A percentile compares a stretch with the other conserved stretches of the same genome.
These are phyloP conservation scores for Adelphocoris suturalis DNA, from an alignment of 2,888 invertebrate species.

Conservation along the genomic window DNA sequence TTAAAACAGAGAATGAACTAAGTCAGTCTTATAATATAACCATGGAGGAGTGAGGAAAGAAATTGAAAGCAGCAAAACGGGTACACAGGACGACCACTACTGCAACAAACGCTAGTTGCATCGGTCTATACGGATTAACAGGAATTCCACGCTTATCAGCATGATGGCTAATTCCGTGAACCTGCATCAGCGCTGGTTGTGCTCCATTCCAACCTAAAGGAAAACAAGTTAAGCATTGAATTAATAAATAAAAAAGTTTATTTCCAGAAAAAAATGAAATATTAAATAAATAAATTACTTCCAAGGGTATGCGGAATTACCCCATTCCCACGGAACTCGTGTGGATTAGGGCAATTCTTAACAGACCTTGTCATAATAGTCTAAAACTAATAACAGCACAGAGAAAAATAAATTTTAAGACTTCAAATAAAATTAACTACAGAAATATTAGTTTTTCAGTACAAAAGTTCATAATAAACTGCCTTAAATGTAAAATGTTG, in stretches of 20 bases:
- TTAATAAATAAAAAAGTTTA: neutral
- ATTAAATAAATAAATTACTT: too few species aligned
- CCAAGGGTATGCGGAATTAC: too few species aligned
- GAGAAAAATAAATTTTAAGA: too few species aligned
- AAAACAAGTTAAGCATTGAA: neutral
- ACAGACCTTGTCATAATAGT: too few species aligned
- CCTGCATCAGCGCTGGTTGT: slow-evolving; percentile 55
- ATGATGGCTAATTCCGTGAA: neutral
- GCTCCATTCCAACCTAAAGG: slow-evolving; percentile 51
- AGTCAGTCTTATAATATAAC: slow-evolving; percentile 64
- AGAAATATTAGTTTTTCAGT: too few species aligned
- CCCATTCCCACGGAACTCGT: too few species aligned
- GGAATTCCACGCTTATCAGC: neutral
- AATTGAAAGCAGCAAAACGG: slow-evolving; percentile 32
- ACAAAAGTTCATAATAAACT: too few species aligned
- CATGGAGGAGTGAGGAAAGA: slow-evolving; percentile 36
- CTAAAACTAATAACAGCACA: too few species aligned
- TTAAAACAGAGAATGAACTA: slow-evolving; percentile 60
- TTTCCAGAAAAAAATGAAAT: too few species aligned
- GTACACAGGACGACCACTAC: slow-evolving; percentile 10
- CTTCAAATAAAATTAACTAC: too few species aligned
- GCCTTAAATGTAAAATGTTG: too few species aligned
- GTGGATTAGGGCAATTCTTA: too few species aligned
- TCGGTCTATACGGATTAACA: neutral
- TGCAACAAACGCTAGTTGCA: slow-evolving; percentile 22